These are phyloP conservation scores for Poecilia picta DNA, from an alignment of 2,797 vertebrate species.

Conservation along the genomic window DNA sequence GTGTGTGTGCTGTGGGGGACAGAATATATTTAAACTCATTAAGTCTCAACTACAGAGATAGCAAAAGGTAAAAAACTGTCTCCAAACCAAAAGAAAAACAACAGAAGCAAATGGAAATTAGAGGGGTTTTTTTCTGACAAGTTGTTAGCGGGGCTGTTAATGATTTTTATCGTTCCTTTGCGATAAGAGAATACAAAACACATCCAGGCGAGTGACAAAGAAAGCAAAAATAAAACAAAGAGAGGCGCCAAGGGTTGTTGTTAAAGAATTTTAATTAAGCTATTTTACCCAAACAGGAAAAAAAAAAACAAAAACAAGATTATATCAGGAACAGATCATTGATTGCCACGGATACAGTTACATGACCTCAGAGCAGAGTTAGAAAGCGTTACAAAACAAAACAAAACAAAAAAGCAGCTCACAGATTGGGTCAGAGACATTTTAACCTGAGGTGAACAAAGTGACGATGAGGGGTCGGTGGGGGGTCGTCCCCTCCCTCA, in stretches of 20 bases:
- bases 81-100: not conserved
- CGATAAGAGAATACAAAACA: conserved; percentile 14
- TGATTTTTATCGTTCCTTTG: not conserved
- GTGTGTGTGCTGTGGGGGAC: conserved; percentile 1
- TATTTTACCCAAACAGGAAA: conserved; percentile 56
- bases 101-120: not conserved
- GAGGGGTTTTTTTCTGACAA: not conserved
- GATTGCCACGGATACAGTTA: conserved; percentile 66
- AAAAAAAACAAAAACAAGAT: conserved; percentile 69
- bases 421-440: conserved; percentile 50
- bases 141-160: conserved; percentile 48
- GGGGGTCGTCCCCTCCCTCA: conserved; percentile 13
- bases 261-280: conserved; percentile 86
- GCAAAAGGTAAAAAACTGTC: not conserved
- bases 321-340: conserved; percentile 66
- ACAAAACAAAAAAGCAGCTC: conserved; percentile 30
- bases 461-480: conserved; percentile 21
- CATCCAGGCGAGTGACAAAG: conserved; percentile 9
- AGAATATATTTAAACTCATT: conserved; percentile 3
- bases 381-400: conserved; percentile 19
- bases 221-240: conserved; percentile 52
- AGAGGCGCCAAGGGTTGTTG: conserved; percentile 52
- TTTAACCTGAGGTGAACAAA: conserved; percentile 71
- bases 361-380: conserved; percentile 51
- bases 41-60: not conserved